Evolutionary conservation across 2,888 invertebrate genomes (phyloP).

Genomic region (Callyntrura sp.): DNA sequence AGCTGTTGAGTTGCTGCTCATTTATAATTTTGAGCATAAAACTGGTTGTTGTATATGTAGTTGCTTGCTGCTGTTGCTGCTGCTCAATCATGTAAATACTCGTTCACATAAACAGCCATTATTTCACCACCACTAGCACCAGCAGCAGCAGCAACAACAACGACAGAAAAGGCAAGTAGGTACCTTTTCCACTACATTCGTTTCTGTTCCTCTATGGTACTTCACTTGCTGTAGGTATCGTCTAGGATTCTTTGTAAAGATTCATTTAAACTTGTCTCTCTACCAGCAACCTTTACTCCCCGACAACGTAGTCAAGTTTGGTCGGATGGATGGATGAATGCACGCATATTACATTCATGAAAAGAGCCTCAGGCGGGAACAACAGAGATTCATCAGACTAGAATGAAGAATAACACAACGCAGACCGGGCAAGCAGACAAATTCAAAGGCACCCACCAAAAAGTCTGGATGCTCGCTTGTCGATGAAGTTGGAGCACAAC

Average conservation of each 20-base stretch:
- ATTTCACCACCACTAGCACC: no score
- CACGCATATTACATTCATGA: conserved; percentile 54
- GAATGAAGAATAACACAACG: conserved; percentile 23
- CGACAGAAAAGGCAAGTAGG: no score
- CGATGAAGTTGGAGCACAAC: conserved; percentile 10
- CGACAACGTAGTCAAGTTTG: not conserved
- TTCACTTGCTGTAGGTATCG: no score
- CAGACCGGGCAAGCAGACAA: no score
- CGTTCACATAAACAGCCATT: not conserved
- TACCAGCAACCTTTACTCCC: not conserved
- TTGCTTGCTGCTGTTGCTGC: not conserved
- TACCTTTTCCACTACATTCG: no score
- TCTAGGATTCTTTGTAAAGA: no score
- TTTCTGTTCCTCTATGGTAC: no score
- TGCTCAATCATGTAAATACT: not conserved
- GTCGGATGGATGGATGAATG: conserved; percentile 54
- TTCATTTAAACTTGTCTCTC: no score
- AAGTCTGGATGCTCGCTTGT: conserved; percentile 19
- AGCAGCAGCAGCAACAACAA: no score
- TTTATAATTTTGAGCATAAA: conserved; percentile 29
- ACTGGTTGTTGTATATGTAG: no score
- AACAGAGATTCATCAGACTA: conserved; percentile 46
- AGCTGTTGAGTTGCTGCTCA: conserved; percentile 46
- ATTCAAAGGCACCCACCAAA: conserved; percentile 45
- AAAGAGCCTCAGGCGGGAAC: conserved; percentile 25